Base-by-base conservation (phyloP, 2,888 invertebrate species). In the Mythimna lalbum region DNA sequence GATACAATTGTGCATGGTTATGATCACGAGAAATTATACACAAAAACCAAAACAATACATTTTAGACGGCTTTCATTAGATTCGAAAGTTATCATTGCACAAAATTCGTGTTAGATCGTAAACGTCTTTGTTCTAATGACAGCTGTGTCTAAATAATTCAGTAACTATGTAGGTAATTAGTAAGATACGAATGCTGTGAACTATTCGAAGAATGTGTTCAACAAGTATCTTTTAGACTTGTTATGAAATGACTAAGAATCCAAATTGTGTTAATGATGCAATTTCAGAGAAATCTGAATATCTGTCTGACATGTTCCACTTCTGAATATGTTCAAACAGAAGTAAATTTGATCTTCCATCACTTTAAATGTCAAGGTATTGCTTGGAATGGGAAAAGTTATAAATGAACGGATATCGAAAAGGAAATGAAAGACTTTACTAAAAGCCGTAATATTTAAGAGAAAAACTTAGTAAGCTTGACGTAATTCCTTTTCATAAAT, bases 1-100 rank as follows among this genome's bases (percentile, higher is more conserved):
- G 68, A 77, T 81, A 69, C 78, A 73, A 88, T 88, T 85, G 84
- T 84, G 83, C 66, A 61, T 74, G 60, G 60, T 68, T 76, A 77
- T 69, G 74, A 83, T 76, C 76, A 77, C 70, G 85, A 85, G 89
- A 90, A 88, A 87, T 77, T 63, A 74, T 68, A 63, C 43, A 74
- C 80, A 90, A 90, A 87, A 90, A 88, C 80, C 75, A 81, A 84
- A 85, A 90, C 90, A 90, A 91, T 89, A 80, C 73, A 70, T 73
- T 82, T 84, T 63, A 73, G 76, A 67, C 61, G 49, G 78, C 85
- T 83, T 88, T 89, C 87, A 86, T 86, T 83, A 75, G 75, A 83
- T 85, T 87, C 86, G 90, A 89, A 90, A 90, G 90, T 87, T 76
- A 75, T 72, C 64, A 80, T 78, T 70, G 71, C 52, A 63, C 53